phyloP scores from a whole-genome alignment of 1,140 invertebrate species.

The Diploscapter pachys region DNA sequence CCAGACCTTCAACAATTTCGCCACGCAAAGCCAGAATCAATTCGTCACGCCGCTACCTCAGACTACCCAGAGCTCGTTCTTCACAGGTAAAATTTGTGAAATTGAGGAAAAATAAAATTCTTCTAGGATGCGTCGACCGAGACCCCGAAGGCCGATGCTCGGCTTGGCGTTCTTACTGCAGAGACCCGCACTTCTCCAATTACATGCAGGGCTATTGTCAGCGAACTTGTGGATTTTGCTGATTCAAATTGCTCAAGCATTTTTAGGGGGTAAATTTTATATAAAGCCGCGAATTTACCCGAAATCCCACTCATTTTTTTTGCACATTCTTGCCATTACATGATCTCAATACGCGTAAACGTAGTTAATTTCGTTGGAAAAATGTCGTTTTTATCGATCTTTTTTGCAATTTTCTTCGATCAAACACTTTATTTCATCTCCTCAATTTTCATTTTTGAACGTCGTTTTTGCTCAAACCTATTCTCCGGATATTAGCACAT shows the following conservation, averaged over 20 bases:
- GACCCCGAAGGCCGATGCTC: conserved; percentile 20
- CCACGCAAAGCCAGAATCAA: no score
- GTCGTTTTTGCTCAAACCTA: no score
- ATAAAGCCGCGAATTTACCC: neutral
- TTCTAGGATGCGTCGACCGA: conserved; percentile 28
- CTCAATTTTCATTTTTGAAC: no score
- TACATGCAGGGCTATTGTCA: conserved; percentile 19
- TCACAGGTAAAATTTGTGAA: neutral
- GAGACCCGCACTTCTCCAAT: conserved; percentile 16
- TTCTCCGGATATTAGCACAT: no score
- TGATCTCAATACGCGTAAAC: no score
- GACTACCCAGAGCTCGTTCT: neutral
- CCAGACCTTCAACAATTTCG: no score
- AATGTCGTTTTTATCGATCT: no score
- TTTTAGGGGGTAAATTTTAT: neutral
- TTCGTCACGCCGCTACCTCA: no score
- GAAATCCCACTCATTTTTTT: neutral
- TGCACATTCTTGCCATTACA: neutral
- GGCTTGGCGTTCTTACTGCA: conserved; percentile 23
- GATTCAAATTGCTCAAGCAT: neutral
- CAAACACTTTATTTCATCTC: no score
- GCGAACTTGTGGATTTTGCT: conserved; percentile 27
- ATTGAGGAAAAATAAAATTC: neutral
- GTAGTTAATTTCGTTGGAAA: no score
- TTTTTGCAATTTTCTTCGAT: no score